Base-by-base conservation (phyloP, 2,797 vertebrate genomes). In the Sarcophilus harrisii region DNA sequence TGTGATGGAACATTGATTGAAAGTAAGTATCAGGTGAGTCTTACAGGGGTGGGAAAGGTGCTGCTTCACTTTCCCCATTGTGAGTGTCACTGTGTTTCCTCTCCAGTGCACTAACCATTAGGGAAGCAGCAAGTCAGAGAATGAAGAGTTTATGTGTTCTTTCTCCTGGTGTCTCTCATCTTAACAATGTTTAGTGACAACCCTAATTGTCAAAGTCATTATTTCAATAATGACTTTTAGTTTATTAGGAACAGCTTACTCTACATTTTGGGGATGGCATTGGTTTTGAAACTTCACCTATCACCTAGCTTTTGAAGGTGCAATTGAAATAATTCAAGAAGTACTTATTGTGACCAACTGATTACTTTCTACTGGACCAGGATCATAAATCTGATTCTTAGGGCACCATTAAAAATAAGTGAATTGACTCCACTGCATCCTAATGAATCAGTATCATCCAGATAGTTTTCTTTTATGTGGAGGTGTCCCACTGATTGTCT, bases 371-470 rank as follows among this genome's bases (percentile, higher is more conserved):
- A 38, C 91, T 87, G 38, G 95, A 60, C 18, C 0, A 0, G 24
- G 27, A 96, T 96, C 96, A 96, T 96, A 96, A 30, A 94, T 97
- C 97, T 98, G 98, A 99, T 98, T 98, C 24, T 87, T 49, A 49
- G 38, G 38, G 21, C 21, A 87, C 38, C 38, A 49, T 87, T 45
- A 27, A 45, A 81, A 87, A 87, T 21, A 87, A 87, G 95, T 18
- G 90, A 97, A 97, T 98, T 98, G 98, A 98, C 99, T 99, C 98
- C 98, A 97, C 97, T 98, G 97, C 92, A 97, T 97, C 97, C 96
- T 98, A 97, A 99, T 98, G 98, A 99, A 99, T 99, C 98, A 98
- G 97, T 98, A 98, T 97, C 98, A 98, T 98, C 97, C 93, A 97
- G 98, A 97, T 90, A 98, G 94, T 96, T 98, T 98, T 98, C 98